A percentile compares a stretch with the other conserved stretches of the same genome.
phyloP scores from a whole-genome alignment of 2,797 vertebrate genomes.

The Platyrinchus mystaceus region DNA sequence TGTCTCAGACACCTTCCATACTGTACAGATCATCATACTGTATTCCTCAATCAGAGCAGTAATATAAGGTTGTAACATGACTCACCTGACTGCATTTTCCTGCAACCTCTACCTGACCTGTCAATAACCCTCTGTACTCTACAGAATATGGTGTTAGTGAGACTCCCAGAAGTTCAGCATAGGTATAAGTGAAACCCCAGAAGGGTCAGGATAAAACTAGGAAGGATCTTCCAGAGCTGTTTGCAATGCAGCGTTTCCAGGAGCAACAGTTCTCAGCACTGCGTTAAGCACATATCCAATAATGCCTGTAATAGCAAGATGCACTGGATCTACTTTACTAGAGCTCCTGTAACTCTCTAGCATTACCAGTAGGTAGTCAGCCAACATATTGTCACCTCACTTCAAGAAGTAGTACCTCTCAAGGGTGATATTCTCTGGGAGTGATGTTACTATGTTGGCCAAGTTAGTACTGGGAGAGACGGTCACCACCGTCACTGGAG shows the following conservation, averaged over 20 bases:
- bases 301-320: background rate
- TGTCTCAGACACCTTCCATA: constrained; percentile 54
- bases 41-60: constrained; percentile 16
- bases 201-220: constrained; percentile 15
- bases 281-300: background rate
- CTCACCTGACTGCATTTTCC: background rate
- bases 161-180: background rate
- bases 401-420: constrained; percentile 59
- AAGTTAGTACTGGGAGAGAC: constrained; percentile 42
- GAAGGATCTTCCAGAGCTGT: constrained; percentile 14
- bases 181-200: background rate
- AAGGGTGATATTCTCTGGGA: constrained; percentile 61
- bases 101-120: background rate
- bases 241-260: constrained; percentile 18
- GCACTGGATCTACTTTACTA: constrained; percentile 23
- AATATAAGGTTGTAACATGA: background rate
- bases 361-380: constrained; percentile 21
- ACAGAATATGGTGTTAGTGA: background rate
- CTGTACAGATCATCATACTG: constrained; percentile 68
- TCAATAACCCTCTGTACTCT: background rate
- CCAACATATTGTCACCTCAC: constrained; percentile 64
- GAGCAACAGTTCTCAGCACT: background rate
- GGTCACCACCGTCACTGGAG: constrained; percentile 52
- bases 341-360: constrained; percentile 19
- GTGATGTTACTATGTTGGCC: constrained; percentile 60